Evolutionary conservation across 1,140 invertebrate genomes (phyloP).

Genomic region (Lucilia cuprina): DNA sequence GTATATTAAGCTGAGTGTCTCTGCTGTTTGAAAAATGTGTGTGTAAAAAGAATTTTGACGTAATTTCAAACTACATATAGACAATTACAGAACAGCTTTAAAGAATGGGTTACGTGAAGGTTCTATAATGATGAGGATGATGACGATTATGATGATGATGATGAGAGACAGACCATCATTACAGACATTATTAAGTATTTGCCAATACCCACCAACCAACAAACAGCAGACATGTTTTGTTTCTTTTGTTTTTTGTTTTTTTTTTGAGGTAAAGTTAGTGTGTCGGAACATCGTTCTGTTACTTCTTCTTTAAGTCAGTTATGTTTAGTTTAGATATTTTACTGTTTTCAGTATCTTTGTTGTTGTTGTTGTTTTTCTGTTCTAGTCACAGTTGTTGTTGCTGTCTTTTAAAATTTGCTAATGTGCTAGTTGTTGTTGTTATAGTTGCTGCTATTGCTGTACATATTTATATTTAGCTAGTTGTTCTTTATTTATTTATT

Average conservation of each 20-base stretch:
- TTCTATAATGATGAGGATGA: background rate
- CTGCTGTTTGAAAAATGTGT: too few relatives aligned
- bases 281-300: conserved; percentile 15
- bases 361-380: too few relatives aligned
- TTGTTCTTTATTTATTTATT: too few relatives aligned
- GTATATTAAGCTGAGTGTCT: too few relatives aligned
- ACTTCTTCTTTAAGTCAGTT: background rate
- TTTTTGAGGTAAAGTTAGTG: background rate
- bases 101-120: background rate
- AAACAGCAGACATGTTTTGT: background rate
- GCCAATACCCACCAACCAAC: too few relatives aligned
- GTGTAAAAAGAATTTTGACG: background rate
- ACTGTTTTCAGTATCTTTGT: background rate
- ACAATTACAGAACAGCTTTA: background rate
- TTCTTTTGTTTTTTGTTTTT: background rate
- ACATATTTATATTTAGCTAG: too few relatives aligned
- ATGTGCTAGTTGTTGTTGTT: background rate
- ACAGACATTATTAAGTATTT: too few relatives aligned
- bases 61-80: background rate
- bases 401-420: too few relatives aligned
- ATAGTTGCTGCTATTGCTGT: background rate
- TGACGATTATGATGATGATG: background rate
- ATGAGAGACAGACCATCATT: background rate
- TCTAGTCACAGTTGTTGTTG: background rate
- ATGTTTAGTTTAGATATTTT: background rate